Evolutionary conservation across 2,113 vertebrate species (phyloP), one percentile per base, ranked within the genome.

Genomic region (Erythrolamprus reginae): DNA sequence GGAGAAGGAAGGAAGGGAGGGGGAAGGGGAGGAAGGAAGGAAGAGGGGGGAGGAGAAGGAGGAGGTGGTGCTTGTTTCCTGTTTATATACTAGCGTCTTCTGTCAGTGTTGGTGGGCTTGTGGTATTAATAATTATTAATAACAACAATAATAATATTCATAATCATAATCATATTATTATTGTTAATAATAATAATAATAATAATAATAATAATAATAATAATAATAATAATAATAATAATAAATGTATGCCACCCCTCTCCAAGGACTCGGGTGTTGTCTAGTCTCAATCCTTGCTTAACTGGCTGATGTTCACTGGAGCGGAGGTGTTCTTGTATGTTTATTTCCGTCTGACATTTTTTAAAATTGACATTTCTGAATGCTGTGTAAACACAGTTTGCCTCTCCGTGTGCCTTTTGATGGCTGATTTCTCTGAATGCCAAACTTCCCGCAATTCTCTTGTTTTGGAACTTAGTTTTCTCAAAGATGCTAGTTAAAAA

Each of bases 21-120:
- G 23, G 24, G 1, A 6, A 9, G 3, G 24, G 0, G 19, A 4
- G 52, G 19, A 1, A n/a, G n/a, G n/a, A n/a, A n/a, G n/a, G n/a
- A n/a, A n/a, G n/a, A n/a, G n/a, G n/a, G n/a, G n/a, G n/a, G n/a
- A n/a, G n/a, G n/a, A n/a, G n/a, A n/a, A 53, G 3, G 52, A 52
- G 15, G 15, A 52, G 15, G 15, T 17, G 0, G 65, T 58, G 55
- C 38, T 33, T 7, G n/a, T 33, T 70, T n/a, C 19, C n/a, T 70
- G n/a, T 38, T 70, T 38, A 7, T 70, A 70, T 5, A 33, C n/a
- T n/a, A 3, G n/a, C 8, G 5, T 33, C 65, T 70, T 70, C 61
- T 70, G 65, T 17, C n/a, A 19, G 15, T 38, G 61, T 2, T 5
- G 12, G 12, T 65, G 61, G 28, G 28, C 2, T 10, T 5, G 61